phyloP scores from a whole-genome alignment of 2,797 vertebrate species.

The Xyrichtys novacula region DNA sequence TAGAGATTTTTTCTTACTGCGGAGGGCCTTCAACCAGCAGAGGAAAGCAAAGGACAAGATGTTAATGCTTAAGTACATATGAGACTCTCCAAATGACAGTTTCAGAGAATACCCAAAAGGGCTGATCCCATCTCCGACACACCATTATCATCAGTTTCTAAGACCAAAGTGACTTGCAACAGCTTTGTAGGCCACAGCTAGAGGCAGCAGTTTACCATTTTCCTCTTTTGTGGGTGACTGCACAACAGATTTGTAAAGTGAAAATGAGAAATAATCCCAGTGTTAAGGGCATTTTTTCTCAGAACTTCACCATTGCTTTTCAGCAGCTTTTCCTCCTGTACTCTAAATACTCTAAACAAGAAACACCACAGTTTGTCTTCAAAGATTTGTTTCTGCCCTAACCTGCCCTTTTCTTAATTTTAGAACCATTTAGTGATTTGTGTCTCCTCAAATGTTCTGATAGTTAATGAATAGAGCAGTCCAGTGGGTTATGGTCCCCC shows the following conservation, averaged over 20 bases:
- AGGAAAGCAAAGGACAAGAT: not conserved
- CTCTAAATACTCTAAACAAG: not conserved
- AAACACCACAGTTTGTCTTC: not conserved
- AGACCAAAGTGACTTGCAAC: constrained; percentile 6
- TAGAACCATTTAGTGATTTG: not conserved
- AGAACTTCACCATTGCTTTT: not conserved
- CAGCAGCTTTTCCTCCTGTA: not conserved
- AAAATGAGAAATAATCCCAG: constrained; percentile 2
- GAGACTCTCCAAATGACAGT: constrained; percentile 1
- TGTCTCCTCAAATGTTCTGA: not conserved
- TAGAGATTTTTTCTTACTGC: constrained; percentile 1
- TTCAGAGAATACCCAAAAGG: not conserved
- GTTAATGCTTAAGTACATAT: not conserved
- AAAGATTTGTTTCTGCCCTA: not conserved
- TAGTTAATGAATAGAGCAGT: no score
- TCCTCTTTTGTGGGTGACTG: constrained; percentile 12
- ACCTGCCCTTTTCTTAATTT: not conserved
- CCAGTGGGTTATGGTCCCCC: no score
- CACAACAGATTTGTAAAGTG: not conserved
- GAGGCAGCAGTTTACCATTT: not conserved
- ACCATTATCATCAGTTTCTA: not conserved
- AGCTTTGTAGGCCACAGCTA: not conserved
- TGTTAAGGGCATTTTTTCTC: constrained; percentile 17
- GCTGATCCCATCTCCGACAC: not conserved
- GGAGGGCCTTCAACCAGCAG: not conserved